Percentiles rank a stretch among this genome's conserved stretches.
These are phyloP conservation scores for Loriculus beryllinus DNA, from an alignment of 2,797 vertebrate species.

Conservation along the genomic window DNA sequence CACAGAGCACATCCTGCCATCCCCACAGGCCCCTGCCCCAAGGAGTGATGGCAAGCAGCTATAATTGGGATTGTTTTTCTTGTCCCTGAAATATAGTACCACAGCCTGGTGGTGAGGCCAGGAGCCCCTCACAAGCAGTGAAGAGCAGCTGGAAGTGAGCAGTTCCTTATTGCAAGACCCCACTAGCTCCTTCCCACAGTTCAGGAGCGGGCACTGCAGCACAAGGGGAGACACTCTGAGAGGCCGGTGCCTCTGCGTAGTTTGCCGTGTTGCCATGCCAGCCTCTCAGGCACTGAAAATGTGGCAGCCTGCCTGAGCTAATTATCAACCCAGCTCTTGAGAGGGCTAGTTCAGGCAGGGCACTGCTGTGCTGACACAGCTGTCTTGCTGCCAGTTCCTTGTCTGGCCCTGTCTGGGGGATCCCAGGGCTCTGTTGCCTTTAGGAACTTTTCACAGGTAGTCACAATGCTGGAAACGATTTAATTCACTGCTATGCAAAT, in stretches of 20 bases:
- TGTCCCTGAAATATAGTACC: background rate
- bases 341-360: background rate
- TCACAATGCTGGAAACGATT: background rate
- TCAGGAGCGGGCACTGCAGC: background rate
- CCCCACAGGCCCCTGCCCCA: rapidly evolving
- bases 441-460: background rate
- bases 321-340: background rate
- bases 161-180: background rate
- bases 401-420: rapidly evolving
- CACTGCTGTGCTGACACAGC: background rate
- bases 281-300: background rate
- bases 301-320: background rate
- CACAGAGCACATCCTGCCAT: background rate
- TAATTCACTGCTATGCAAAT: background rate
- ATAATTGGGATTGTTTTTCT: background rate
- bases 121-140: background rate
- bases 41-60: background rate
- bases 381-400: background rate
- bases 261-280: background rate
- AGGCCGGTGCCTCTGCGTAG: rapidly evolving
- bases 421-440: background rate
- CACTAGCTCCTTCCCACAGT: rapidly evolving
- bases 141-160: background rate
- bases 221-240: background rate
- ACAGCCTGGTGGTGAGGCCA: background rate